These are phyloP conservation scores for Xestia rhomboidea DNA, from an alignment of 2,888 invertebrate species.

Conservation along the genomic window DNA sequence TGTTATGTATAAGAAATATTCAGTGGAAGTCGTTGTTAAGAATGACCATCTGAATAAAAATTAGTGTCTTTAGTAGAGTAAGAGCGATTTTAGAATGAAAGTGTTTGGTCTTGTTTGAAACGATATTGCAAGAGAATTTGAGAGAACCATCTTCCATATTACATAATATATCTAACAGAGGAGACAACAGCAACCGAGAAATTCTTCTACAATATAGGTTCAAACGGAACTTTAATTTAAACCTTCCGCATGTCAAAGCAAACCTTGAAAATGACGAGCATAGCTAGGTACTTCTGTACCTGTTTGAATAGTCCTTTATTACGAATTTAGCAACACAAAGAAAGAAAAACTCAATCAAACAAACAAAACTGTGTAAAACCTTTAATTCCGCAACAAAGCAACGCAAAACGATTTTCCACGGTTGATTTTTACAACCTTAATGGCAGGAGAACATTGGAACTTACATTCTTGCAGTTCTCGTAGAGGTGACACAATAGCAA, in stretches of 20 bases:
- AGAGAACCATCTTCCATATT: no score
- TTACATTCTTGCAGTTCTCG: conserved; percentile 30
- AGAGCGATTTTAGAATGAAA: background rate
- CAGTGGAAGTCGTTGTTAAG: background rate
- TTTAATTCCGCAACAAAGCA: conserved; percentile 39
- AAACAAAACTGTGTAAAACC: conserved; percentile 40
- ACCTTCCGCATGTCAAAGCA: background rate
- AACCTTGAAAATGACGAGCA: background rate
- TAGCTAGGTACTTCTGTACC: background rate
- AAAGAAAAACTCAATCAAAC: conserved; percentile 43
- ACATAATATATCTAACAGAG: background rate
- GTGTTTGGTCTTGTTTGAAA: background rate
- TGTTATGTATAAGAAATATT: conserved; percentile 23
- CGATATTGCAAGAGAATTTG: no score
- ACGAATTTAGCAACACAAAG: conserved; percentile 8
- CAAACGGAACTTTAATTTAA: background rate
- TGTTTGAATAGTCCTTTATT: background rate
- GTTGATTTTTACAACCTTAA: conserved; percentile 51
- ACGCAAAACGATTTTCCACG: conserved; percentile 54
- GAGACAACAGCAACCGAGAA: background rate
- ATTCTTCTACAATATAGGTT: background rate
- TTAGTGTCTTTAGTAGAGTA: background rate
- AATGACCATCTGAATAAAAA: conserved; percentile 9
- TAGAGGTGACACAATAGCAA: conserved; percentile 55
- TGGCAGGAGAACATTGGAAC: conserved; percentile 23